Base-by-base conservation (phyloP, 2,888 invertebrate genomes). In the Chorisops tibialis region DNA sequence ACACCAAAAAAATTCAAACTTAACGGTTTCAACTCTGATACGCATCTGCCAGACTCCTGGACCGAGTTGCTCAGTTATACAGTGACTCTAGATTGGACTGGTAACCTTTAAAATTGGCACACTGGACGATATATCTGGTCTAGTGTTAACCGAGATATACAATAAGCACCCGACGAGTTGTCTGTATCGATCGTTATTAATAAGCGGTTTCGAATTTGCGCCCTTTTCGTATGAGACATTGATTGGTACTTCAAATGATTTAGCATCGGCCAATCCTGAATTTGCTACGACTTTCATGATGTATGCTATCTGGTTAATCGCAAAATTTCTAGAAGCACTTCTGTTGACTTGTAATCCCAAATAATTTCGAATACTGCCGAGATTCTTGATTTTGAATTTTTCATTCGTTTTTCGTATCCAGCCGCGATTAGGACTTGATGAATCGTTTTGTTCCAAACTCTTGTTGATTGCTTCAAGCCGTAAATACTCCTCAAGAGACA, bases 131-230 rank as follows among this genome's bases (percentile, higher is more conserved):
- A 69, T 67, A 22, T 69, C 68, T 21, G 67, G 68, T 62, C 69
- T 61, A 6, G 68, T 67, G 47, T 68, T 66, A 1, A 66, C 59
- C 9, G 67, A 63, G 2, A 70, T 48, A 51, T 68, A 69, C 9
- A 69, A 48, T 3, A 70, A 69, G 49, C 2, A 69, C 22, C 69
- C 67, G 61, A 70, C 67, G n/a, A 68, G 21, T 39, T 59, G 50
- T 51, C 65, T 56, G 52, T 68, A 69, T 9, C 41, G 7, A 43
- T 54, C 62, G 35, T 62, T 66, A 21, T 52, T 41, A 3, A 5
- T 11, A 21, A 61, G 45, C 21, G 30, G 43, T 43, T 61, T 41
- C 7, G 51, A 50, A 24, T 24, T 6, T 5, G 24, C 24, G 4
- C 24, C 24, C 6, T 24, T 24, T 6, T 4, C 6, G 24, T 24